Evolutionary conservation across 2,888 invertebrate species (phyloP), one percentile per base, ranked within the genome.

Genomic region (Tenthredo livida): DNA sequence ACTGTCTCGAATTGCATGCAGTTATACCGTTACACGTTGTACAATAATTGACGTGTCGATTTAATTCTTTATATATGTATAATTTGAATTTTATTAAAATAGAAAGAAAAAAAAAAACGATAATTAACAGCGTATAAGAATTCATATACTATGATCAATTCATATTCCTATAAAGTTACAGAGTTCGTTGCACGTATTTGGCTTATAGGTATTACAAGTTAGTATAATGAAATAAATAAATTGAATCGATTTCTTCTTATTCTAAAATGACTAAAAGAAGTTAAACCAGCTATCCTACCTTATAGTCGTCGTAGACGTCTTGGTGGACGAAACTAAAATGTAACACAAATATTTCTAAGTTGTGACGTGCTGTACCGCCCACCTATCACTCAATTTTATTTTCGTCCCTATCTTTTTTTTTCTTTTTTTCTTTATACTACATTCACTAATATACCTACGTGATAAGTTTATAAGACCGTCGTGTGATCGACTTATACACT

Each of bases 331-430:
- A 70, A 73, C 37, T 40, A 73, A 85, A 84, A 80, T 78, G 70
- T 58, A 87, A 86, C 86, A 87, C 89, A 89, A 90, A 91, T 88
- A 89, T 90, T 89, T 86, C 88, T 89, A 89, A 90, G 88, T 85
- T 85, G 85, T 86, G 89, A 88, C 84, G 88, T 88, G 83, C 85
- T 85, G 89, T n/a, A 77, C 86, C 90, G 91, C 90, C 91, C 89
- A 90, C 88, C 89, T 77, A 89, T 91, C 90, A 87, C 84, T 91
- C 91, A 89, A 73, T 43, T 47, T 43, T 47, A 21, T 43, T 37
- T 29, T 72, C 2, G 4, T 33, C 33, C 17, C 15, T 29, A 0
- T 7, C 0, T 37, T 37, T 37, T 37, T 37, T 37, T 7, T 37
- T 7, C 7, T 37, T 7, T 7, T 37, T 37, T 37, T 37, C 7